Base-by-base conservation (phyloP, 2,888 invertebrate genomes). In the Andrena bucephala region DNA sequence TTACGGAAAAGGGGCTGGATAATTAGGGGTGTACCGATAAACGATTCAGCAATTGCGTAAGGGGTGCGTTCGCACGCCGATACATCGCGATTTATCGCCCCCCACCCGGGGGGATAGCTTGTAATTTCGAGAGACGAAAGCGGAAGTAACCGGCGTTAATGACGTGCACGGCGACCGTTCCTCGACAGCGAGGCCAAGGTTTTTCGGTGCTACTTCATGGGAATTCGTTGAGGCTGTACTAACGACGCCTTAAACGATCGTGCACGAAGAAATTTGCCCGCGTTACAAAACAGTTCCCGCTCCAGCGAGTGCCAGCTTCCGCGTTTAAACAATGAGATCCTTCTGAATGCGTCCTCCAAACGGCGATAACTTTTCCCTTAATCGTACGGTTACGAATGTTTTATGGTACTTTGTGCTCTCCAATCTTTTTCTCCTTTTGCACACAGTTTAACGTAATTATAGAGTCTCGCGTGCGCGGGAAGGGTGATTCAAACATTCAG, bases 111-210 rank as follows among this genome's bases (percentile, higher is more conserved):
- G 42, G 63, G 62, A 75, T 48, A 75, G 71, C 72, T 66, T 59
- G 69, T 66, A 86, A 87, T 87, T 81, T 86, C 70, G 36, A 54
- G 77, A 78, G 71, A 70, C 75, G 69, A 78, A 81, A 75, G 72
- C 87, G 85, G 87, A 86, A 86, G 87, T 66, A 50, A 31, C 24
- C 57, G 54, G 33, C 65, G 68, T n/a, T 77, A 85, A 84, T 84
- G 75, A 69, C 66, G 71, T 75, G 65, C 65, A 71, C 75, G 66
- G 54, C 54, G 69, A 72, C 54, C 52, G 69, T 24, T 27, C 24
- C 52, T 77, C 57, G 33, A 75, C 63, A 70, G 65, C 48, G 71
- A 42, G 54, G 27, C 36, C 74, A n/a, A 79, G 80, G 74, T 81
- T 87, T 84, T 86, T 78, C 69, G 68, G 72, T 54, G 72, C 31